These are phyloP conservation scores for Pygoscelis adeliae DNA, from an alignment of 2,113 vertebrate species.

Conservation along the genomic window DNA sequence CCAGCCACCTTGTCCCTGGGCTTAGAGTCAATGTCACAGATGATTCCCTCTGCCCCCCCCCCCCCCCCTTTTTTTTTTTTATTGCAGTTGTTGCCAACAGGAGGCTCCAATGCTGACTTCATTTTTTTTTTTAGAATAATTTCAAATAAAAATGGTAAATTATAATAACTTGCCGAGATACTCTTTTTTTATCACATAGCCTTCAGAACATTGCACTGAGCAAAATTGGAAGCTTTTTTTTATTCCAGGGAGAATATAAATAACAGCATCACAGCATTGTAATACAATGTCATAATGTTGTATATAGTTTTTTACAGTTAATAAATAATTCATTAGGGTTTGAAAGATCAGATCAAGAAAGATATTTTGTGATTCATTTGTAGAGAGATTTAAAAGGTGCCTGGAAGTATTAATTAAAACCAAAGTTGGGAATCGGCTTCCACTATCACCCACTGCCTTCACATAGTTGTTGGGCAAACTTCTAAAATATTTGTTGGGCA, in stretches of 20 bases:
- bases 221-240: constrained; percentile 56
- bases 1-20: neutral
- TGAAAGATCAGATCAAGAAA: neutral
- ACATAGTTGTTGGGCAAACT: neutral
- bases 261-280: neutral
- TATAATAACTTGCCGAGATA: neutral
- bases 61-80: neutral
- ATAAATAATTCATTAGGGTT: neutral
- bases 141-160: neutral
- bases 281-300: neutral
- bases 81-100: constrained; percentile 1
- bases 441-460: neutral
- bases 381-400: neutral
- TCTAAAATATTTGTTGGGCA: neutral
- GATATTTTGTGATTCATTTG: neutral
- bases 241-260: neutral
- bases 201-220: constrained; percentile 66
- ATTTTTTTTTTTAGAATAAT: neutral
- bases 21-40: neutral
- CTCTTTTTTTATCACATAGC: neutral
- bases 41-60: neutral
- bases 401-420: neutral
- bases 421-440: neutral
- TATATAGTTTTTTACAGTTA: neutral
- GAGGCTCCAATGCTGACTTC: neutral